Evolutionary conservation across 2,888 invertebrate species (phyloP).

Genomic region (Tenthredo amoena): DNA sequence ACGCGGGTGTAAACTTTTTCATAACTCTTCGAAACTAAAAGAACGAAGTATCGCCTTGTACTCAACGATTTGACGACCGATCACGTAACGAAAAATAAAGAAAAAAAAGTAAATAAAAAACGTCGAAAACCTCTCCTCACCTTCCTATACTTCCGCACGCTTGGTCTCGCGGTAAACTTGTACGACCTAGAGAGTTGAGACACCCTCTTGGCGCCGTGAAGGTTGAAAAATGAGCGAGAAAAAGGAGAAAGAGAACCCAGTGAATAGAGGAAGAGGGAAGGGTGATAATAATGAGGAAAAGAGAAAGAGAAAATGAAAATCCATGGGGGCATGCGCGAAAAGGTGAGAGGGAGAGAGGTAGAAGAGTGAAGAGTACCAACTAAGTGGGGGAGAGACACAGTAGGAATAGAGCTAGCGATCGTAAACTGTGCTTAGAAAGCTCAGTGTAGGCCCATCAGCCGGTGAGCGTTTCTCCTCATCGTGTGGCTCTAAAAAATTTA

Average conservation of each 20-base stretch:
- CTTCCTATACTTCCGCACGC: neutral
- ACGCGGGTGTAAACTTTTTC: neutral
- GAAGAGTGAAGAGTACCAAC: conserved; percentile 10
- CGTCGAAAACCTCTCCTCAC: neutral
- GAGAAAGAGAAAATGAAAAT: conserved; percentile 9
- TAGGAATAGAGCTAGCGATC: conserved; percentile 35
- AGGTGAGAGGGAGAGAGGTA: conserved; percentile 33
- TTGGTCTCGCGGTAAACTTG: neutral
- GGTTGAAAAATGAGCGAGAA: neutral
- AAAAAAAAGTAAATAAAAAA: neutral
- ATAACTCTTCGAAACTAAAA: neutral
- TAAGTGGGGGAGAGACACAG: conserved; percentile 11
- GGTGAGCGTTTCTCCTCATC: conserved; percentile 32
- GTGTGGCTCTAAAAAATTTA: neutral
- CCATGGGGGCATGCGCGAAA: conserved; percentile 44
- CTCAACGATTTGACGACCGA: neutral
- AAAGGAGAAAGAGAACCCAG: neutral
- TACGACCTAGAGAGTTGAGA: conserved; percentile 1
- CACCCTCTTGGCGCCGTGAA: neutral
- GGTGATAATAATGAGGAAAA: neutral
- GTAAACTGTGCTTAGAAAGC: conserved; percentile 49
- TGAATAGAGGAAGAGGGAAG: neutral
- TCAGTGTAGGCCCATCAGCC: conserved; percentile 34
- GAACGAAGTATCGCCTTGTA: neutral
- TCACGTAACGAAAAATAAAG: neutral